phyloP scores from a whole-genome alignment of 2,797 vertebrate genomes.

The Graptemys geographica region DNA sequence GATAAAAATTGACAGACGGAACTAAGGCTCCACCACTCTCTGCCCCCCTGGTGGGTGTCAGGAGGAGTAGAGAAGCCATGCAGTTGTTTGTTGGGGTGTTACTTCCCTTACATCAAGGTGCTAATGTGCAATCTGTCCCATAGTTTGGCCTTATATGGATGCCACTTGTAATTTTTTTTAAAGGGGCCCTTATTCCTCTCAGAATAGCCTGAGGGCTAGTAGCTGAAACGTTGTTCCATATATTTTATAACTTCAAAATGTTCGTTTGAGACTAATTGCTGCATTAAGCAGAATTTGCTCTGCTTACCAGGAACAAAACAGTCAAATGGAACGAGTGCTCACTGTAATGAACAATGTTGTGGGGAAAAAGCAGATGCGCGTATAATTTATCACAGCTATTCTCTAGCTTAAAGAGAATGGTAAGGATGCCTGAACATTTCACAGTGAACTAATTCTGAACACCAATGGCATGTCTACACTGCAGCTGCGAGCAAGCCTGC shows the following conservation, averaged over 20 bases:
- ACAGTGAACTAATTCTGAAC: slow-evolving; percentile 17
- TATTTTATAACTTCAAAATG: background rate
- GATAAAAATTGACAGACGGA: slow-evolving; percentile 11
- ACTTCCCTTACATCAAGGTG: background rate
- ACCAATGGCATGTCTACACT: background rate
- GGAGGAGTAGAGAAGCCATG: background rate
- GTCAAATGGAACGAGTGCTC: background rate
- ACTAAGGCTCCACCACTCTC: background rate
- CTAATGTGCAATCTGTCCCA: background rate
- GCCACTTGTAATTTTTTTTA: background rate
- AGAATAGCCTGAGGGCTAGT: background rate
- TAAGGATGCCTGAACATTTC: background rate
- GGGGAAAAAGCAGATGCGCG: background rate
- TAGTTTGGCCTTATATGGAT: background rate
- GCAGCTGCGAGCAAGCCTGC: background rate
- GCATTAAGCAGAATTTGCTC: background rate
- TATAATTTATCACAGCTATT: background rate
- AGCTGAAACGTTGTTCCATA: background rate
- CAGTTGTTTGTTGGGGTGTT: background rate
- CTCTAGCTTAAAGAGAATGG: background rate
- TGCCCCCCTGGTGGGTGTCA: background rate
- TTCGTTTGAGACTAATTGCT: background rate
- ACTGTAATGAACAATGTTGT: slow-evolving; percentile 1
- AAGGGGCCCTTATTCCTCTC: background rate
- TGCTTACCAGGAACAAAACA: background rate